Base-by-base conservation (phyloP, 2,113 vertebrate species). In the Gymnorhina tibicen region DNA sequence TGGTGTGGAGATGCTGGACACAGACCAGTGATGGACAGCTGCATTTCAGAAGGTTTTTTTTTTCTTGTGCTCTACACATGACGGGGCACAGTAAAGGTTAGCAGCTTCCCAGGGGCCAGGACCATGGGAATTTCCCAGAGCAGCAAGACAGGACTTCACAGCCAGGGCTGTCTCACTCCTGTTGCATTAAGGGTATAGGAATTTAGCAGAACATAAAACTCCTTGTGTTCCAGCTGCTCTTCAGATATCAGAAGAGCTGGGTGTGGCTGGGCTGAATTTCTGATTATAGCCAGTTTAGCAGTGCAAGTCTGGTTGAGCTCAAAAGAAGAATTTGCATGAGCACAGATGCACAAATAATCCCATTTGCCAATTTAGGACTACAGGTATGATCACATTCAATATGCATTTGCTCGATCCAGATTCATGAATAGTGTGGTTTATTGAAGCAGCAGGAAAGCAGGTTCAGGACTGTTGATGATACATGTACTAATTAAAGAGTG, bases 21-120 rank as follows among this genome's bases (percentile, higher is more conserved):
- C 1, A 1, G 11, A 11, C 11, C 2, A 0, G 2, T 42, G 26
- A 64, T 4, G 4, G 28, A 62, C 11, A 75, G 19, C 13, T 68
- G 28, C 18, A 27, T 91, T 49, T 42, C 7, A 2, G 30, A 22
- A 44, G 18, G 3, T 3, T 10, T 74, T 88, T 60, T 3, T 3
- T 55, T 35, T 41, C 16, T 64, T 17, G 12, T 16, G 11, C 15
- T 9, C 27, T 80, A 30, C 26, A 22, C 2, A 2, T 15, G 12
- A 9, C 5, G 24, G 26, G 26, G 18, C 17, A 41, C 32, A 30
- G 16, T 7, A 44, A 22, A 7, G 21, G 4, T 24, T 9, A 13
- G 16, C 42, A 55, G 2, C 8, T 80, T 49, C 11, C 7, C 3
- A 7, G 11, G 6, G 8, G 2, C 5, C 4, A 10, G 27, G 16